Percentiles rank a stretch among this genome's conserved stretches.
Conservation (phyloP, 1,140 invertebrate genomes). For the Elysia chlorotica region DNA sequence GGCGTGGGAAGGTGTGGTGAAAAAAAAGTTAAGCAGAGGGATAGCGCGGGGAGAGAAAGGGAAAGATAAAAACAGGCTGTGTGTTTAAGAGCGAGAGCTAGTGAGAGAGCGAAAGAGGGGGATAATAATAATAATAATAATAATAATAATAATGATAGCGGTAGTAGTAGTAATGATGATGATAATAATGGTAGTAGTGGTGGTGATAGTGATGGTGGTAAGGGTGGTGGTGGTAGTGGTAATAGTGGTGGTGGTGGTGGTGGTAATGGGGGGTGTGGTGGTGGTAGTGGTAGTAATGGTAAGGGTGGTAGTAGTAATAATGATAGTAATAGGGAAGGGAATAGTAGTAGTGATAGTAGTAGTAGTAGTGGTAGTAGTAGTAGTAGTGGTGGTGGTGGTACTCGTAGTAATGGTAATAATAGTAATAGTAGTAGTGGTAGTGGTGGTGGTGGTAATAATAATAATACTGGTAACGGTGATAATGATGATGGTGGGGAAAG, state of each 20-base stretch:
- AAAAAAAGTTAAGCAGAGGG: too few relatives aligned
- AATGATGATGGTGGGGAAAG: background rate
- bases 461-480: background rate
- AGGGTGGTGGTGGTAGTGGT: background rate
- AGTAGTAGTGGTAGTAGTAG: background rate
- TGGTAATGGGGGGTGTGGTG: background rate
- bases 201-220: background rate
- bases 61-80: too few relatives aligned
- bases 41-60: too few relatives aligned
- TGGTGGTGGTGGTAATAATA: background rate
- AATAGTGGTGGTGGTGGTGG: background rate
- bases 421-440: background rate
- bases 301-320: too few relatives aligned
- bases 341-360: slow-evolving; percentile 1
- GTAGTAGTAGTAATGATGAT: background rate
- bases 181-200: background rate
- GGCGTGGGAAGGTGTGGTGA: too few relatives aligned
- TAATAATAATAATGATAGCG: background rate
- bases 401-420: background rate
- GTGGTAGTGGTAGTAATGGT: background rate
- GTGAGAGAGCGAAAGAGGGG: too few relatives aligned
- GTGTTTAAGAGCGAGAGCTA: too few relatives aligned
- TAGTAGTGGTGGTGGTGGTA: too few relatives aligned
- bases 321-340: background rate
- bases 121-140: too few relatives aligned